Conservation (phyloP, 2,113 vertebrate species). For the Grantiella picta region DNA sequence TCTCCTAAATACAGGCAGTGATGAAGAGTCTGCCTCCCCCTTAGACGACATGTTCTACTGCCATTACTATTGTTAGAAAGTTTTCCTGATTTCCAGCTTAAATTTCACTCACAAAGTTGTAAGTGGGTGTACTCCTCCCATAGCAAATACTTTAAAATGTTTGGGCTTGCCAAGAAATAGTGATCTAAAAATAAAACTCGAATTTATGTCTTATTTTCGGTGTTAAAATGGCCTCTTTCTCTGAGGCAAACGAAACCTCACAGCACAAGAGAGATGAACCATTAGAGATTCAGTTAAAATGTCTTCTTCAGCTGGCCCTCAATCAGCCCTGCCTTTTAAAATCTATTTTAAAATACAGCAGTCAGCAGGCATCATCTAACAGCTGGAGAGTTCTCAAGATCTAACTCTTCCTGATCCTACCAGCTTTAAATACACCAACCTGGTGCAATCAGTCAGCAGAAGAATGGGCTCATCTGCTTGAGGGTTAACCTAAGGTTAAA, state of each 20-base stretch:
- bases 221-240: background rate
- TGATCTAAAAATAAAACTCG: background rate
- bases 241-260: background rate
- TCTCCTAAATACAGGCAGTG: background rate
- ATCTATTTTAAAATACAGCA: background rate
- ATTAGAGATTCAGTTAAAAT: background rate
- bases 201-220: background rate
- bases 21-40: background rate
- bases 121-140: background rate
- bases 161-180: background rate
- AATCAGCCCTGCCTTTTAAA: background rate
- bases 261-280: background rate
- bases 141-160: background rate
- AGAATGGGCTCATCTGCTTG: background rate
- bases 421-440: background rate
- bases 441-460: background rate
- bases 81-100: slow-evolving; percentile 5
- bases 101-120: background rate
- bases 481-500: background rate
- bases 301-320: background rate
- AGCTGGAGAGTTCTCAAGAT: background rate
- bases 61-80: background rate
- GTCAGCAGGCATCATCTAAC: background rate
- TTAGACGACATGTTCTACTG: background rate
- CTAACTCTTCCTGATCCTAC: background rate